These are phyloP conservation scores for Paramuricea clavata DNA, from an alignment of 92 coral and sea anemone genomes.

Conservation along the genomic window DNA sequence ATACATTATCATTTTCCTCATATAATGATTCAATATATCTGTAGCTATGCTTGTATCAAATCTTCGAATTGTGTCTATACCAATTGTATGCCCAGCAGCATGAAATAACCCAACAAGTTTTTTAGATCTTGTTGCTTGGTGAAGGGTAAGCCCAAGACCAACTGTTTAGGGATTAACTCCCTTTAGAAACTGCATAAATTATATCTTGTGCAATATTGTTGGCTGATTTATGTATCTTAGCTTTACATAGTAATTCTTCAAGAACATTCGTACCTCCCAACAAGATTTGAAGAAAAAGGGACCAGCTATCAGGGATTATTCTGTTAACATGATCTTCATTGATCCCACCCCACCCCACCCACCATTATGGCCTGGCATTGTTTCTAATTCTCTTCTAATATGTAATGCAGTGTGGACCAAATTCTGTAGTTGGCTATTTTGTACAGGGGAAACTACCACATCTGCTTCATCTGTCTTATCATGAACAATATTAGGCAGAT, in stretches of 20 bases:
- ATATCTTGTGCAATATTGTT: slow-evolving; percentile 75
- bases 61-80: slow-evolving; percentile 38
- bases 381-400: slow-evolving; percentile 49
- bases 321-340: slow-evolving; percentile 39
- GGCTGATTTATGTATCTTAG: neutral
- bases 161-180: slow-evolving; percentile 70
- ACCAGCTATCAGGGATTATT: slow-evolving; percentile 66
- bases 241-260: too few species aligned
- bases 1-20: slow-evolving; percentile 47
- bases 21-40: slow-evolving; percentile 45
- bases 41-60: slow-evolving; percentile 25
- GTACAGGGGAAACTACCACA: neutral
- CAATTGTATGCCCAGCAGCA: slow-evolving; percentile 52
- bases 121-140: slow-evolving; percentile 78
- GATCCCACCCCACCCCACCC: slow-evolving; percentile 43
- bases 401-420: slow-evolving; percentile 59
- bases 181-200: slow-evolving; percentile 54
- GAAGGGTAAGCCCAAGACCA: slow-evolving; percentile 74
- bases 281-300: slow-evolving; percentile 57
- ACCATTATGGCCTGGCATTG: slow-evolving; percentile 43
- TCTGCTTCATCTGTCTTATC: neutral
- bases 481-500: neutral
- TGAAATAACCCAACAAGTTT: slow-evolving; percentile 68
- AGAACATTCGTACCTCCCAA: slow-evolving; percentile 30
- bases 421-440: neutral